A percentile compares a stretch with the other conserved stretches of the same genome.
Evolutionary conservation across 2,113 vertebrate species (phyloP).

Genomic region (Sturnus vulgaris): DNA sequence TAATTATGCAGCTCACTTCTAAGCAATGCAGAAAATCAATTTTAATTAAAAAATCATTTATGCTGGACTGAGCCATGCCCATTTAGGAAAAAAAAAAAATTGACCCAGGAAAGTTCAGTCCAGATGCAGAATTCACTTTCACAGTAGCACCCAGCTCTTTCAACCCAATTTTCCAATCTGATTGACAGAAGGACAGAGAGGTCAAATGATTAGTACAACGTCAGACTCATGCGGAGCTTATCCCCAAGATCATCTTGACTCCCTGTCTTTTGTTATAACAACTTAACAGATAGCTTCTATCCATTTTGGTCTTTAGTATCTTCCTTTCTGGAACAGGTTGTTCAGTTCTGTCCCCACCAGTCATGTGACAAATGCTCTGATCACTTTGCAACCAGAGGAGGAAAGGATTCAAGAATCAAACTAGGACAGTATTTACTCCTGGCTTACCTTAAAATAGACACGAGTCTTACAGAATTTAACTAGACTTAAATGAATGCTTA

Average conservation of each 20-base stretch:
- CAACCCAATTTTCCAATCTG: slow-evolving; percentile 47
- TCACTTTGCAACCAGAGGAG: background rate
- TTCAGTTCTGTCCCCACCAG: background rate
- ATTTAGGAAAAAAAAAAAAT: slow-evolving; percentile 33
- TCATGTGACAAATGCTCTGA: background rate
- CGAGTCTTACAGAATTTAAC: background rate
- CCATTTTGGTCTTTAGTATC: background rate
- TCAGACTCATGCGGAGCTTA: slow-evolving; percentile 20
- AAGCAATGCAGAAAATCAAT: slow-evolving; percentile 65
- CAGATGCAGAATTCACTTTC: slow-evolving; percentile 35
- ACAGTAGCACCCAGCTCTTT: slow-evolving; percentile 21
- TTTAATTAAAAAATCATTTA: slow-evolving; percentile 69
- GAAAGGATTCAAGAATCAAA: background rate
- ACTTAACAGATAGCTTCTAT: slow-evolving; percentile 20
- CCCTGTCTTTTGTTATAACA: background rate
- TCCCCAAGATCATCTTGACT: slow-evolving; percentile 30
- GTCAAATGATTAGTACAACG: background rate
- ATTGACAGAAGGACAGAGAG: slow-evolving; percentile 37
- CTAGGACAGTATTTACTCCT: background rate
- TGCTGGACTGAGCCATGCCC: slow-evolving; percentile 20
- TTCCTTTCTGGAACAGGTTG: background rate
- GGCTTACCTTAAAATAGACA: background rate
- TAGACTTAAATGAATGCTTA: background rate
- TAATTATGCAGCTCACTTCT: slow-evolving; percentile 55
- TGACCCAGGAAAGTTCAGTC: slow-evolving; percentile 54